These are phyloP conservation scores for Apeira syringaria DNA, from an alignment of 2,888 invertebrate species.

Conservation along the genomic window DNA sequence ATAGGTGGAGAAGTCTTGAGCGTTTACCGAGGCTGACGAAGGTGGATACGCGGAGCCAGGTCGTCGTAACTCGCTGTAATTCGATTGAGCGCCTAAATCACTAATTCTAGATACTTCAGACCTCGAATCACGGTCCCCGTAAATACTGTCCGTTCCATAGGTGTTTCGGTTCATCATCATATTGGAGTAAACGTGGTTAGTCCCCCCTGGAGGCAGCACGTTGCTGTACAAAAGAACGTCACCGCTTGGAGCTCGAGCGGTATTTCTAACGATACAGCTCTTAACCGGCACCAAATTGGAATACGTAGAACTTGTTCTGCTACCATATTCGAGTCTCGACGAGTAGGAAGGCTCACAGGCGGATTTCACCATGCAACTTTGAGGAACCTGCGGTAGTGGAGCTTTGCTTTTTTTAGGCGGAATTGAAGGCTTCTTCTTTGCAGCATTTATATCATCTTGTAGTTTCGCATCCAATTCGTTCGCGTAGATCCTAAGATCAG, in stretches of 20 bases:
- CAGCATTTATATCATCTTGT: constrained; percentile 75
- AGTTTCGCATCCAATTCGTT: constrained; percentile 77
- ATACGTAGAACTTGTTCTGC: constrained; percentile 74
- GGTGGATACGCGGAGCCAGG: constrained; percentile 84
- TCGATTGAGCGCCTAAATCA: constrained; percentile 82
- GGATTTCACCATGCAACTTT: constrained; percentile 89
- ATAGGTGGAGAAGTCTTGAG: constrained; percentile 82
- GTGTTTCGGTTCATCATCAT: constrained; percentile 75
- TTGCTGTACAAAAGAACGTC: constrained; percentile 77
- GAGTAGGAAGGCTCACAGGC: constrained; percentile 91
- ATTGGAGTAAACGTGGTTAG: constrained; percentile 78
- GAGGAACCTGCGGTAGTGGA: constrained; percentile 86
- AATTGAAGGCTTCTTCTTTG: constrained; percentile 74
- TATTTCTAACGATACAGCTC: constrained; percentile 76
- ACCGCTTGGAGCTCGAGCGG: constrained; percentile 63
- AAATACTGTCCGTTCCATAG: constrained; percentile 74
- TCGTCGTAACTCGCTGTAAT: constrained; percentile 84
- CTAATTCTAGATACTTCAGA: constrained; percentile 77
- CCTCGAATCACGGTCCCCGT: constrained; percentile 64
- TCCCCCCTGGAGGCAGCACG: constrained; percentile 74
- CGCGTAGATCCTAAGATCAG: constrained; percentile 75
- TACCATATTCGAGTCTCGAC: constrained; percentile 85
- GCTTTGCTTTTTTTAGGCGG: constrained; percentile 77
- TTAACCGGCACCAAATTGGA: constrained; percentile 79
- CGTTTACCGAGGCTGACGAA: constrained; percentile 74